Conservation (phyloP, 2,797 vertebrate species). For the Hephaestus fuliginosus region DNA sequence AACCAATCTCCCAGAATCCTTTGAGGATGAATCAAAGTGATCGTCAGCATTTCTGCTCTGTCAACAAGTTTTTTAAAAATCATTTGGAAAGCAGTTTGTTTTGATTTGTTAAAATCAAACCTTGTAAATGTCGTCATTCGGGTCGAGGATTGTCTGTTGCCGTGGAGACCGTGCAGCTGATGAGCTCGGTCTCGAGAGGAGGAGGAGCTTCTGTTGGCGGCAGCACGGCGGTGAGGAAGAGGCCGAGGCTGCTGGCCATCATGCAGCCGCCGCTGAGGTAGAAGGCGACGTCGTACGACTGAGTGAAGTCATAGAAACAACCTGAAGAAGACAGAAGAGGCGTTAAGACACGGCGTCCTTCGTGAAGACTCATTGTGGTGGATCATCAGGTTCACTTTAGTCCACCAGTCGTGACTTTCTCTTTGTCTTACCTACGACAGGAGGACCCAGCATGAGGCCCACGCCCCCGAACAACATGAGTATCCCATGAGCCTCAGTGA, state of each 20-base stretch:
- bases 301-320: conserved; percentile 10
- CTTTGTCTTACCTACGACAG: conserved; percentile 4
- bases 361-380: no score
- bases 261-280: conserved; percentile 7
- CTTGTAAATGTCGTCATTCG: neutral
- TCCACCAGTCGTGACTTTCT: no score
- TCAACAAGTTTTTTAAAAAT: neutral
- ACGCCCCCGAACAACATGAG: conserved; percentile 22
- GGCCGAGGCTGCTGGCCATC: neutral
- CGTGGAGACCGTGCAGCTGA: neutral
- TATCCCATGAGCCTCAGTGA: conserved; percentile 7
- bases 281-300: conserved; percentile 10
- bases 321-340: neutral
- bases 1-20: neutral
- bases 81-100: neutral
- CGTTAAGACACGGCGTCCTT: neutral
- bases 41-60: no score
- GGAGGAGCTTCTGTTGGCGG: neutral
- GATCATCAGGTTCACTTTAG: no score
- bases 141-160: neutral
- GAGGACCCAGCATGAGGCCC: conserved; percentile 1
- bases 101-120: neutral
- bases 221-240: neutral
- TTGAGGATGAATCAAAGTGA: neutral
- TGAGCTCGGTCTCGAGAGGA: neutral